These are phyloP conservation scores for Zygogramma bicolorata DNA, from an alignment of 2,888 invertebrate genomes.

Conservation along the genomic window DNA sequence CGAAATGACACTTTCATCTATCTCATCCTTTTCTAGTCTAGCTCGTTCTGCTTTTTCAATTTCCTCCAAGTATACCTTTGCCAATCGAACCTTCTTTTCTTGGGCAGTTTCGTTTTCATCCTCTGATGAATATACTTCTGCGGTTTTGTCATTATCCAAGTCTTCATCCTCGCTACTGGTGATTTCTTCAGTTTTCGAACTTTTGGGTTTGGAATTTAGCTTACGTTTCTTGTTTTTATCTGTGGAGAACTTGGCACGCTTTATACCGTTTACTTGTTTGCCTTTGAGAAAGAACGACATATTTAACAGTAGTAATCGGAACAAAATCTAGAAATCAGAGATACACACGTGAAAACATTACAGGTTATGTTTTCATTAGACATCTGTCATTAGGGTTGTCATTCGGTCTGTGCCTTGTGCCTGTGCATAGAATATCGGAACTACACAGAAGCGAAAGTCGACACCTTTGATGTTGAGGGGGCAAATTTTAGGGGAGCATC, in stretches of 20 bases:
- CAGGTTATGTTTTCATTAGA: too few species aligned
- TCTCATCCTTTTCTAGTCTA: slow-evolving; percentile 75
- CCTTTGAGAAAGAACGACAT: slow-evolving; percentile 63
- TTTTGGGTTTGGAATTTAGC: slow-evolving; percentile 16
- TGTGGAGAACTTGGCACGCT: slow-evolving; percentile 45
- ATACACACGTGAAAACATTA: too few species aligned
- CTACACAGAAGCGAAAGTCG: too few species aligned
- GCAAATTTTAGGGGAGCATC: too few species aligned
- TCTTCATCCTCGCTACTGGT: slow-evolving; percentile 76
- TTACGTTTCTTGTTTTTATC: slow-evolving; percentile 51
- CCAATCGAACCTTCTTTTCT: slow-evolving; percentile 89
- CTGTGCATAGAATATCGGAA: too few species aligned
- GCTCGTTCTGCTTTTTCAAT: slow-evolving; percentile 85
- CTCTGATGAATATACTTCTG: slow-evolving; percentile 67
- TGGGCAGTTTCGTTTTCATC: slow-evolving; percentile 86
- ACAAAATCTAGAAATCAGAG: too few species aligned
- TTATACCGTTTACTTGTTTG: slow-evolving; percentile 51
- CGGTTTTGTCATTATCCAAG: slow-evolving; percentile 69
- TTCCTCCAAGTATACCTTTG: slow-evolving; percentile 90
- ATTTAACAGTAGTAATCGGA: too few species aligned
- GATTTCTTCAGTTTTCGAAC: slow-evolving; percentile 70
- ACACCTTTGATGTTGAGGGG: too few species aligned
- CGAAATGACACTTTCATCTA: slow-evolving; percentile 77
- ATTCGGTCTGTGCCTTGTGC: too few species aligned
- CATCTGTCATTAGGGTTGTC: too few species aligned